phyloP scores from a whole-genome alignment of 2,888 invertebrate genomes.

The Synanthedon andrenaeformis region DNA sequence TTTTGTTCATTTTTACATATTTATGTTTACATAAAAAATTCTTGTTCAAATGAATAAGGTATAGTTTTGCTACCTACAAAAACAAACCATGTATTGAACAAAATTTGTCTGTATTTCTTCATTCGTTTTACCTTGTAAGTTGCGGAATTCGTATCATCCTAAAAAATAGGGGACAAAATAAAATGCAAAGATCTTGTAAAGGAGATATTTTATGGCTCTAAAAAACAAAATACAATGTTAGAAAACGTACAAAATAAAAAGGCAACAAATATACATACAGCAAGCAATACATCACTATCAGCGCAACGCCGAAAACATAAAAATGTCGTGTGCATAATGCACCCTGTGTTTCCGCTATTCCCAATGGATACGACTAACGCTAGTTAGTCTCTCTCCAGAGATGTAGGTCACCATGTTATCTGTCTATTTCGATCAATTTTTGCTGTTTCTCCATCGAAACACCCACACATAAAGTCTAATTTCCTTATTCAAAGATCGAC shows the following conservation, averaged over 20 bases:
- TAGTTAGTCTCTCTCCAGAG: slow-evolving; percentile 56
- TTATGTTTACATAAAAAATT: too few relatives aligned
- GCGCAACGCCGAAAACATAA: slow-evolving; percentile 61
- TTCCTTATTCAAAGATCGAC: slow-evolving; percentile 11
- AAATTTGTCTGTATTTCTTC: too few relatives aligned
- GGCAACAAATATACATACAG: slow-evolving; percentile 20
- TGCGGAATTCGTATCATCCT: too few relatives aligned
- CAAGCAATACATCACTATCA: slow-evolving; percentile 38
- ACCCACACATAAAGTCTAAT: slow-evolving; percentile 24
- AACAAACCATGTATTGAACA: too few relatives aligned
- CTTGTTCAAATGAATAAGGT: too few relatives aligned
- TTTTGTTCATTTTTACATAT: too few relatives aligned
- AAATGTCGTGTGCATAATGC: slow-evolving; percentile 67
- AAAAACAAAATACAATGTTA: too few relatives aligned
- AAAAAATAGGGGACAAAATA: too few relatives aligned
- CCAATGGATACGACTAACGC: slow-evolving; percentile 53
- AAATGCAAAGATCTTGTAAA: too few relatives aligned
- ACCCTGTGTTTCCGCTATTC: slow-evolving; percentile 63
- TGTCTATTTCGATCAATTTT: slow-evolving; percentile 18
- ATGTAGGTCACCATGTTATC: slow-evolving; percentile 63
- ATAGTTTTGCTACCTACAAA: too few relatives aligned
- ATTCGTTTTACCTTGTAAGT: too few relatives aligned
- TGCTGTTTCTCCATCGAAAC: slow-evolving; percentile 22
- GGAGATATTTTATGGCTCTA: background rate
- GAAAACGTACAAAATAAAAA: slow-evolving; percentile 26